Conservation (phyloP, 2,888 invertebrate species). For the Torymus texanus region DNA sequence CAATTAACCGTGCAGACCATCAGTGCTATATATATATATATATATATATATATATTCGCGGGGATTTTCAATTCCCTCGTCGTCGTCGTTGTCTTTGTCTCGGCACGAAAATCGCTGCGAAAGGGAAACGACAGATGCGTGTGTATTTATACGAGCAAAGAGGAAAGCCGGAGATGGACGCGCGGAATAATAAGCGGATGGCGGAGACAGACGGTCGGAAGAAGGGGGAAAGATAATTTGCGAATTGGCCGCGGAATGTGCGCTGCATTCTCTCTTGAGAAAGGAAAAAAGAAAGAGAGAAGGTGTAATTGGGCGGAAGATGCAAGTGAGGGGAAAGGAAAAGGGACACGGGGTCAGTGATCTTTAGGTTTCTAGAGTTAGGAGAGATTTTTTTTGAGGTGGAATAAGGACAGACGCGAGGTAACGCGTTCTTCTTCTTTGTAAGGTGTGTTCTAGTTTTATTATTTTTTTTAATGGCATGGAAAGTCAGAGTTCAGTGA, state of each 20-base stretch:
- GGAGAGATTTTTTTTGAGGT: too few species aligned
- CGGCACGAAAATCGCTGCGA: conserved; percentile 14
- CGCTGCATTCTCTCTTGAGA: background rate
- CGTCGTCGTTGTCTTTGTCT: background rate
- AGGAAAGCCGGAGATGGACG: conserved; percentile 38
- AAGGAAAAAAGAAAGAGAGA: background rate
- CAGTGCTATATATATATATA: too few species aligned
- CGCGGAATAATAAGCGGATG: conserved; percentile 35
- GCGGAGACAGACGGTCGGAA: background rate
- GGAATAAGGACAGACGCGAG: too few species aligned
- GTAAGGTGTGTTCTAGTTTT: too few species aligned
- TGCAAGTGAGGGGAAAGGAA: background rate
- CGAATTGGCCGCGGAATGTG: conserved; percentile 22
- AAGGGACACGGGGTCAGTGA: too few species aligned
- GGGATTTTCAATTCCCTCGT: background rate
- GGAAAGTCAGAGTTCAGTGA: too few species aligned
- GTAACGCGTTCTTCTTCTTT: too few species aligned
- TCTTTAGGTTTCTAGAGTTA: too few species aligned
- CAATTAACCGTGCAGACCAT: too few species aligned
- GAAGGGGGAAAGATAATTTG: conserved; percentile 38
- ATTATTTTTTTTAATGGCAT: too few species aligned
- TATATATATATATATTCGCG: too few species aligned
- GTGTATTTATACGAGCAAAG: background rate
- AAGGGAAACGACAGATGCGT: conserved; percentile 33
- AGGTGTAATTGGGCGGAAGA: conserved; percentile 1